phyloP scores from a whole-genome alignment of 1,140 invertebrate genomes.

The Drosophila aff. region DNA sequence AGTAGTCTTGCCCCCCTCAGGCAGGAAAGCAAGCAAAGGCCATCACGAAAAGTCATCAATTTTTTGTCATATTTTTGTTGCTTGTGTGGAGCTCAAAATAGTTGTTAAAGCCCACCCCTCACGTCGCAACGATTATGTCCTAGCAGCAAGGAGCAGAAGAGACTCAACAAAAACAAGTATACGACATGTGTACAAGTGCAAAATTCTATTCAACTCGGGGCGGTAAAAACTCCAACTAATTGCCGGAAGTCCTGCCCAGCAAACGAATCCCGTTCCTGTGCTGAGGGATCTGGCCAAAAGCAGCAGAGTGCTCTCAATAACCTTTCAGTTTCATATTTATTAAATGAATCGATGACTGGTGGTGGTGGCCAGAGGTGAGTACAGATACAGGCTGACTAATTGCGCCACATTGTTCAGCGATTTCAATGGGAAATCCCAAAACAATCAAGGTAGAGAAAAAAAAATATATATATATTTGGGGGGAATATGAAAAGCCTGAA shows the following conservation, averaged over 20 bases:
- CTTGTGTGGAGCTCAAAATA: conserved; percentile 15
- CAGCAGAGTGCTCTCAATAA: conserved; percentile 23
- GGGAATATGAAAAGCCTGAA: conserved; percentile 18
- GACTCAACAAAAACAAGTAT: conserved; percentile 60
- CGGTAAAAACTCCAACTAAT: conserved; percentile 55
- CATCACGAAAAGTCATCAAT: conserved; percentile 43
- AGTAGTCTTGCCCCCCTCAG: conserved; percentile 1
- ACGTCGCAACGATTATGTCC: conserved; percentile 40
- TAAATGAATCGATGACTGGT: conserved; percentile 56
- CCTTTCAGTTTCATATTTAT: conserved; percentile 72
- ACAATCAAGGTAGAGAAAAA: conserved; percentile 54
- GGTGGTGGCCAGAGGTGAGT: conserved; percentile 3
- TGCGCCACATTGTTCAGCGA: conserved; percentile 67
- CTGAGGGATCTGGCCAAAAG: conserved; percentile 10
- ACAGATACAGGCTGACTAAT: conserved; percentile 57
- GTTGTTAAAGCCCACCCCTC: conserved; percentile 21
- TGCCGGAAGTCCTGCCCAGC: conserved; percentile 69
- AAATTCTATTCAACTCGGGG: conserved; percentile 37
- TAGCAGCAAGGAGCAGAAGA: conserved; percentile 6
- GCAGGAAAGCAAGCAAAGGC: conserved; percentile 9
- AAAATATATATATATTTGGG: conserved; percentile 1
- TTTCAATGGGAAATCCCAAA: conserved; percentile 66
- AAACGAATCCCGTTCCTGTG: conserved; percentile 24
- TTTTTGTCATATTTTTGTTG: conserved; percentile 40
- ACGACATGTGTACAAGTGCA: conserved; percentile 61